Conservation (phyloP, 2,888 invertebrate genomes). For the Silvanus unidentatus region DNA sequence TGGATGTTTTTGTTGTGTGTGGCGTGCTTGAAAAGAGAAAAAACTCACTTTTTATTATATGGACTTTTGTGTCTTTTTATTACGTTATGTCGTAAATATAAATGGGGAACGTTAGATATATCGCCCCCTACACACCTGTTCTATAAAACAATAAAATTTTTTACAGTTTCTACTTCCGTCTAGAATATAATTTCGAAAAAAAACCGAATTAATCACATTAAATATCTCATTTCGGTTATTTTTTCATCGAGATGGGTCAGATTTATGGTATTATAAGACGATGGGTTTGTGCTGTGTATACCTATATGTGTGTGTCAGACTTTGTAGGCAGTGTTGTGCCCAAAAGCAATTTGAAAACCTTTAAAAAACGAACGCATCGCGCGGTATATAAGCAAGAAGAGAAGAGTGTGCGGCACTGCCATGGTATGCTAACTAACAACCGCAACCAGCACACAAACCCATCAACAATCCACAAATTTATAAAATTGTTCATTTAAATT, state of each 20-base stretch:
- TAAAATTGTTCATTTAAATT: conserved; percentile 21
- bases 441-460: too few relatives aligned
- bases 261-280: too few relatives aligned
- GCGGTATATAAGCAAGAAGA: too few relatives aligned
- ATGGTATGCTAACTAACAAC: too few relatives aligned
- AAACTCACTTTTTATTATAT: too few relatives aligned
- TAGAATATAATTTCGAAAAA: conserved; percentile 8
- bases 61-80: too few relatives aligned
- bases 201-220: conserved; percentile 12
- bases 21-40: too few relatives aligned
- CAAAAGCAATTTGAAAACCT: conserved; percentile 43
- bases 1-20: too few relatives aligned
- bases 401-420: too few relatives aligned
- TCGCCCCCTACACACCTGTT: conserved; percentile 15
- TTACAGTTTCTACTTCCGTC: conserved; percentile 2
- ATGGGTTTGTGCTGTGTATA: background rate
- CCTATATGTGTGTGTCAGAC: conserved; percentile 17
- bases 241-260: too few relatives aligned
- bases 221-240: conserved; percentile 16
- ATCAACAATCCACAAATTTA: background rate
- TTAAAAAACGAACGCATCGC: conserved; percentile 36
- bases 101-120: too few relatives aligned
- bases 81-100: too few relatives aligned
- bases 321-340: conserved; percentile 37
- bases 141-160: conserved; percentile 22